These are phyloP conservation scores for Gambelia wislizenii DNA, from an alignment of 2,797 vertebrate species.

Conservation along the genomic window DNA sequence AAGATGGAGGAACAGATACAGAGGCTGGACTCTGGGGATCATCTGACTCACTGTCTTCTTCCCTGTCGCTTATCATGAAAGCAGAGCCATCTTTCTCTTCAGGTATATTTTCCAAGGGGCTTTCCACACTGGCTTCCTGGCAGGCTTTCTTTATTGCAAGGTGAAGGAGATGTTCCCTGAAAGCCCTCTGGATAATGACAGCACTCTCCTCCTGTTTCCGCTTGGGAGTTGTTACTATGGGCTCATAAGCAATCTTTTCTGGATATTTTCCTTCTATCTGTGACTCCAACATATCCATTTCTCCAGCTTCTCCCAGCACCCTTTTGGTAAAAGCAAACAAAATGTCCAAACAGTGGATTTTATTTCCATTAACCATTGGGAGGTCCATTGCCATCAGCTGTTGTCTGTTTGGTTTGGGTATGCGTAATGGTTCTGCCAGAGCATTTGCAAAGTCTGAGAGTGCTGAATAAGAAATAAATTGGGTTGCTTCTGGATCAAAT, in stretches of 20 bases:
- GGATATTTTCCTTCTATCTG: slow-evolving; percentile 78
- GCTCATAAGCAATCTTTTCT: slow-evolving; percentile 65
- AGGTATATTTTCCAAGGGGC: slow-evolving; percentile 72
- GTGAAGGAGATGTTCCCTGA: slow-evolving; percentile 66
- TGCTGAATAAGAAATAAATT: slow-evolving; percentile 77
- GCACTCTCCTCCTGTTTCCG: slow-evolving; percentile 76
- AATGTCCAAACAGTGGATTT: slow-evolving; percentile 81
- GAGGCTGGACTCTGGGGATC: slow-evolving; percentile 83
- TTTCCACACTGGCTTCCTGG: slow-evolving; percentile 74
- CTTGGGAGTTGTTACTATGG: slow-evolving; percentile 78
- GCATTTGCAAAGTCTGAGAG: slow-evolving; percentile 81
- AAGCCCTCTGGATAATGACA: slow-evolving; percentile 78
- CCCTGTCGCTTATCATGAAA: slow-evolving; percentile 83
- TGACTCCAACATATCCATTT: slow-evolving; percentile 68
- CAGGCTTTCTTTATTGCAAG: slow-evolving; percentile 79
- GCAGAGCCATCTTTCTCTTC: slow-evolving; percentile 87
- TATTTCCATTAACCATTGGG: slow-evolving; percentile 79
- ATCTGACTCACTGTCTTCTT: slow-evolving; percentile 73
- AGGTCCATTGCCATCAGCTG: slow-evolving; percentile 79
- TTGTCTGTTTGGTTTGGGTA: slow-evolving; percentile 79
- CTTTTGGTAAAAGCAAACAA: slow-evolving; percentile 80
- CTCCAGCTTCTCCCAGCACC: slow-evolving; percentile 73
- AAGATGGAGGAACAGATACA: slow-evolving; percentile 89
- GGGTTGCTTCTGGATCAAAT: slow-evolving; percentile 80
- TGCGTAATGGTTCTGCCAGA: slow-evolving; percentile 75